Conservation (phyloP, 2,113 vertebrate genomes). For the Stigmatopora argus region DNA sequence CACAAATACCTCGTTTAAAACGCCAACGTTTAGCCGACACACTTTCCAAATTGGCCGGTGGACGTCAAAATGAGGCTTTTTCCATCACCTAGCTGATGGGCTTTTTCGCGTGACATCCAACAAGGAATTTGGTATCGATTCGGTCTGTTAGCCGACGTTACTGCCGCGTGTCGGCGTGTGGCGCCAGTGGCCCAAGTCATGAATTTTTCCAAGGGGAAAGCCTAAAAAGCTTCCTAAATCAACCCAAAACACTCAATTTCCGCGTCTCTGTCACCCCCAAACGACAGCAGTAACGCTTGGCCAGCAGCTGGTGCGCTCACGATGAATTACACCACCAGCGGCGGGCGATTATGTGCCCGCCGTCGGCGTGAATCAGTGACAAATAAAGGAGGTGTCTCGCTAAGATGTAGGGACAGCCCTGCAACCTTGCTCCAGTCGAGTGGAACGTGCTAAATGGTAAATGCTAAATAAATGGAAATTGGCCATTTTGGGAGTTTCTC, state of each 20-base stretch:
- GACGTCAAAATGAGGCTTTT: conserved; percentile 24
- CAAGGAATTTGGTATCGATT: neutral
- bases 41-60: conserved; percentile 42
- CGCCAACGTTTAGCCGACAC: conserved; percentile 52
- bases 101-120: neutral
- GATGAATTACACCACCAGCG: conserved; percentile 52
- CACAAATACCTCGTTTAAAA: conserved; percentile 59
- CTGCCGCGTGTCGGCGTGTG: conserved; percentile 1
- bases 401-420: conserved; percentile 32
- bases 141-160: neutral
- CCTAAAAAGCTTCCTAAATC: conserved; percentile 28
- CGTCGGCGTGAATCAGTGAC: conserved; percentile 47
- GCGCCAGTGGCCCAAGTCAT: neutral
- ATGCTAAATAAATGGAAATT: neutral
- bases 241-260: conserved; percentile 21
- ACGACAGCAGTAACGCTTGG: conserved; percentile 13
- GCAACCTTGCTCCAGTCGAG: conserved; percentile 31
- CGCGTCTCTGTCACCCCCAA: conserved; percentile 21
- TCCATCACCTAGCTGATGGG: conserved; percentile 9
- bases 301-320: conserved; percentile 49
- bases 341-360: conserved; percentile 55
- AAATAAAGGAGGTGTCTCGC: conserved; percentile 47
- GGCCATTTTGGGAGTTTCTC: no score
- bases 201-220: neutral
- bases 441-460: conserved; percentile 7